Base-by-base conservation (phyloP, 1,140 invertebrate genomes). In the Leptinotarsa texana region DNA sequence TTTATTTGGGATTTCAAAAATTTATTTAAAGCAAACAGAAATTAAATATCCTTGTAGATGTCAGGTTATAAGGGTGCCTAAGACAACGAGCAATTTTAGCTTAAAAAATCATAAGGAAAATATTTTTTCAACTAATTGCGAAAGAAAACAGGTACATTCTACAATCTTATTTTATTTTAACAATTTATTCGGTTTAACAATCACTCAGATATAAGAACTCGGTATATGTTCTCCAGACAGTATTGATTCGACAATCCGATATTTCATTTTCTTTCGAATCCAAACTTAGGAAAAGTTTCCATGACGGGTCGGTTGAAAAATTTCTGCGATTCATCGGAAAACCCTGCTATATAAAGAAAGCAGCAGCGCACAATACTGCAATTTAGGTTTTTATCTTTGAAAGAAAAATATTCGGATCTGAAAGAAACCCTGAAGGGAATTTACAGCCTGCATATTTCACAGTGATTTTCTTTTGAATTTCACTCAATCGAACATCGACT, bases 371-470 rank as follows among this genome's bases (percentile, higher is more conserved):
- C 51, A 57, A 57, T 57, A 57, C 13, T 57, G n/a, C 51, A 57
- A 57, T 57, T 57, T 57, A 57, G n/a, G 51, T 57, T 57, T 57
- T 57, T 57, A 57, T 57, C 51, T 57, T 57, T 57, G 51, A 57
- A 13, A 18, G 51, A 57, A 42, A 57, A 57, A 57, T 57, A 18
- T 57, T 57, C n/a, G 51, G 51, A 57, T 57, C n/a, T 4, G 51
- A 57, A 57, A 15, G 51, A n/a, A 57, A 57, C 13, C 51, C 51
- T 57, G 17, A 18, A 57, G 51, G 51, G n/a, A 57, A 57, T 57
- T 57, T 57, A 57, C 51, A 57, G n/a, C 51, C 51, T 57, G 51
- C 15, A 57, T 57, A 57, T 57, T n/a, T 57, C 51, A 57, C 51
- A 57, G 51, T 2, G 51, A 57, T n/a, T 57, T 57, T 18, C 51